Evolutionary conservation across 2,888 invertebrate genomes (phyloP), one percentile per base, ranked within the genome.

Genomic region (Entomobrya proxima): DNA sequence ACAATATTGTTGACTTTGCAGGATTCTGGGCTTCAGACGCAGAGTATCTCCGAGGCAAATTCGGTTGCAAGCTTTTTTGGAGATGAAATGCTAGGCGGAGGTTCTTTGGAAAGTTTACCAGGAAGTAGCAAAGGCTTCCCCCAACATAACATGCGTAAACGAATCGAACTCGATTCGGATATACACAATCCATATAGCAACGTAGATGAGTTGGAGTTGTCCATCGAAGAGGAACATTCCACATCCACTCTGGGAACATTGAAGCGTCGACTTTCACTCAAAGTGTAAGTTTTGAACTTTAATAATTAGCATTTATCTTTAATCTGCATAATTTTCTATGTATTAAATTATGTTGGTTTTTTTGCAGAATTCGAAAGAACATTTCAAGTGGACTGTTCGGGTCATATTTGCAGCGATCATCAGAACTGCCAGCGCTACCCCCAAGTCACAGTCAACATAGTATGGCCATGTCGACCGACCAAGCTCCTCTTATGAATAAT

Each of bases 211-310:
- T 15, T 82, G 21, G 81, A 82, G 15, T 27, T 82, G 1, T 82
- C 81, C 44, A 82, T 82, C 24, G 81, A 82, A 27, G 80, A 81
- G 24, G 81, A 81, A n/a, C n/a, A n/a, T n/a, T n/a, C n/a, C n/a
- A n/a, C n/a, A n/a, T 35, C 74, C 1, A 74, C 74, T 0, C 11
- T 82, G n/a, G 81, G 81, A 47, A 82, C 74, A n/a, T 47, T 82
- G 13, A 58, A 47, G 21, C 37, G 81, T n/a, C 81, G 81, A 7
- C 37, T 82, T 2, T 82, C 81, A 0, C 72, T 82, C 5, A 82
- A 75, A 75, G 30, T 74, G 74, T 82, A 74, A 30, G 18, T n/a
- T 6, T n/a, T 35, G 7, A 32, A 35, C n/a, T 35, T 67, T 13
- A 11, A 40, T 15, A 11, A 40, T 15, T 15, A 40, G 15, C 7